phyloP scores from a whole-genome alignment of 2,888 invertebrate species.

The Plebejus argus region DNA sequence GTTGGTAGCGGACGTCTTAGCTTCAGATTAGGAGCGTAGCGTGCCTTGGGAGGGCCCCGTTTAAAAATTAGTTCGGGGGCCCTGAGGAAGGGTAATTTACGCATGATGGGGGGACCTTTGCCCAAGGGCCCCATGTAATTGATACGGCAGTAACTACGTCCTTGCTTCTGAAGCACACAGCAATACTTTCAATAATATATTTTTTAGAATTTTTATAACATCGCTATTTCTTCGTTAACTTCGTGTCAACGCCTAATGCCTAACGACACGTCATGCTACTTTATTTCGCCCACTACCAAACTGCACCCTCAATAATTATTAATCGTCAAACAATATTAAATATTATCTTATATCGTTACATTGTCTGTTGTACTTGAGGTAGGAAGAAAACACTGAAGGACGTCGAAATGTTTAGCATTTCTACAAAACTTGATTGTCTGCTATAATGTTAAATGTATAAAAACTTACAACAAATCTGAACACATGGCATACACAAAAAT shows the following conservation, averaged over 20 bases:
- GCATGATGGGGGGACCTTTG: too few relatives aligned
- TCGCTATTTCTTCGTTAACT: too few relatives aligned
- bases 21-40: too few relatives aligned
- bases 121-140: too few relatives aligned
- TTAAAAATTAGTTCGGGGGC: too few relatives aligned
- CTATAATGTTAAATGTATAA: background rate
- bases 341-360: constrained; percentile 23
- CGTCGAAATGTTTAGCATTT: background rate
- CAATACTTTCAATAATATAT: too few relatives aligned
- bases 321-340: background rate
- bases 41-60: too few relatives aligned
- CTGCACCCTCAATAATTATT: background rate
- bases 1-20: background rate
- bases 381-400: constrained; percentile 15
- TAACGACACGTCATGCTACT: background rate
- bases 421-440: background rate
- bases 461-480: constrained; percentile 22
- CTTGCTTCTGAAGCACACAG: too few relatives aligned
- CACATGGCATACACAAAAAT: constrained; percentile 13
- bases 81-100: too few relatives aligned
- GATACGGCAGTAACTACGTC: too few relatives aligned
- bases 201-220: too few relatives aligned
- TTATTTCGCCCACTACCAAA: background rate
- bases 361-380: constrained; percentile 31
- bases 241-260: too few relatives aligned